Evolutionary conservation across 2,888 invertebrate genomes (phyloP).

Genomic region (Drosophila borealis): DNA sequence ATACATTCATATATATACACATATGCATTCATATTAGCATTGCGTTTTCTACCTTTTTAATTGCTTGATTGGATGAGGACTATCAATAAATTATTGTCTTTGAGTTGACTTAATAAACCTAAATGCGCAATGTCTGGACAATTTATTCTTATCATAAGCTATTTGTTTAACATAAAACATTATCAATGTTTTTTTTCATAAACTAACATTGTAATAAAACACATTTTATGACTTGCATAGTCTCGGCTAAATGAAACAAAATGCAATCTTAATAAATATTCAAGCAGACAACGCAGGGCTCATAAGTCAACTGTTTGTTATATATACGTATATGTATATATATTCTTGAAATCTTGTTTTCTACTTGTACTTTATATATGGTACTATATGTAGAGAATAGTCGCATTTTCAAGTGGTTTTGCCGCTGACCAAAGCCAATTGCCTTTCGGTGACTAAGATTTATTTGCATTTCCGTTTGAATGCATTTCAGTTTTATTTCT

Average conservation of each 20-base stretch:
- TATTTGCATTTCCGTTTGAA: constrained; percentile 75
- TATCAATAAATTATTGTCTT: too few relatives aligned
- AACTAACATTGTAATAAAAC: constrained; percentile 23
- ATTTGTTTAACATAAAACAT: constrained; percentile 6
- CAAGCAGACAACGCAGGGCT: constrained; percentile 16
- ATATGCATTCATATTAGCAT: not conserved
- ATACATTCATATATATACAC: too few relatives aligned
- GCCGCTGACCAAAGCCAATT: constrained; percentile 70
- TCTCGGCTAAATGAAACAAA: constrained; percentile 23
- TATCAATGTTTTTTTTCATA: constrained; percentile 10
- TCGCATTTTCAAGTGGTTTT: constrained; percentile 36
- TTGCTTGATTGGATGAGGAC: too few relatives aligned
- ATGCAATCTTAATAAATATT: constrained; percentile 41
- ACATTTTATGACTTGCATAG: constrained; percentile 24
- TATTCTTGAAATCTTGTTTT: constrained; percentile 14
- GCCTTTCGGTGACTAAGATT: constrained; percentile 74
- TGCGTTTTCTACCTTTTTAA: not conserved
- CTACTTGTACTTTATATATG: constrained; percentile 4
- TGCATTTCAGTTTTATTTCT: constrained; percentile 70
- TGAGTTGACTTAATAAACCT: not conserved
- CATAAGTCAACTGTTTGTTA: constrained; percentile 32
- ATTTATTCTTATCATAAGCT: constrained; percentile 13
- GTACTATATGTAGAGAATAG: constrained; percentile 4
- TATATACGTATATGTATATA: constrained; percentile 3
- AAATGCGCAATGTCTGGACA: not conserved